These are phyloP conservation scores for Gibbula magus DNA, from an alignment of 2,888 invertebrate species.

Conservation along the genomic window DNA sequence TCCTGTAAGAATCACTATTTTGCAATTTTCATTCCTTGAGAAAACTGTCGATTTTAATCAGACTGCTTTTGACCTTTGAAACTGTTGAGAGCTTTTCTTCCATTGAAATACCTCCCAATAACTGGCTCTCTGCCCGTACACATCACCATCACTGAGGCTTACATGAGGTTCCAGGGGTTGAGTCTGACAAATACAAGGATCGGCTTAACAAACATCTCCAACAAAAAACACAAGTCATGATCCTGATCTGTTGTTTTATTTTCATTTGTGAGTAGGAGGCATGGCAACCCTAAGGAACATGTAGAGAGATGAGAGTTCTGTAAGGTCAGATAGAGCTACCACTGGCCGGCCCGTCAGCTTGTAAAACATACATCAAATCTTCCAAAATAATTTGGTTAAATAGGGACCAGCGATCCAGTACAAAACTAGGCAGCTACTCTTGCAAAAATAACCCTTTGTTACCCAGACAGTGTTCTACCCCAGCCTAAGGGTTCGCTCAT, in stretches of 20 bases:
- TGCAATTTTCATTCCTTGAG: too few relatives aligned
- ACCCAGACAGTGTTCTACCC: neutral
- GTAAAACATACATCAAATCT: constrained; percentile 1
- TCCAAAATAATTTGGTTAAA: constrained; percentile 22
- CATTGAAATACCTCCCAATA: too few relatives aligned
- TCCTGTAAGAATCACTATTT: too few relatives aligned
- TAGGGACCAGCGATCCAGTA: neutral
- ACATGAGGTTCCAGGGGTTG: too few relatives aligned
- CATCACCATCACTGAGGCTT: too few relatives aligned
- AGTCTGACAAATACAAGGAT: too few relatives aligned
- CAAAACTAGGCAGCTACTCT: constrained; percentile 16
- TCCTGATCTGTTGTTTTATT: constrained; percentile 12
- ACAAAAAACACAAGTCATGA: neutral
- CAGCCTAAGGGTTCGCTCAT: too few relatives aligned
- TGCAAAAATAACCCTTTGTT: constrained; percentile 18
- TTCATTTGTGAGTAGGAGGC: constrained; percentile 7
- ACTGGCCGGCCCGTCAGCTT: constrained; percentile 11
- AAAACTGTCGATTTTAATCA: too few relatives aligned
- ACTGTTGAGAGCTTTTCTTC: too few relatives aligned
- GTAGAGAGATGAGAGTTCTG: neutral
- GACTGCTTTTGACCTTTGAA: too few relatives aligned
- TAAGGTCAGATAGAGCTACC: neutral
- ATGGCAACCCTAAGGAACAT: constrained; percentile 9
- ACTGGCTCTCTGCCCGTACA: too few relatives aligned
- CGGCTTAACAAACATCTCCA: too few relatives aligned